A percentile compares a stretch with the other conserved stretches of the same genome.
Evolutionary conservation across 2,888 invertebrate genomes (phyloP).

Genomic region (Melipona beecheii): DNA sequence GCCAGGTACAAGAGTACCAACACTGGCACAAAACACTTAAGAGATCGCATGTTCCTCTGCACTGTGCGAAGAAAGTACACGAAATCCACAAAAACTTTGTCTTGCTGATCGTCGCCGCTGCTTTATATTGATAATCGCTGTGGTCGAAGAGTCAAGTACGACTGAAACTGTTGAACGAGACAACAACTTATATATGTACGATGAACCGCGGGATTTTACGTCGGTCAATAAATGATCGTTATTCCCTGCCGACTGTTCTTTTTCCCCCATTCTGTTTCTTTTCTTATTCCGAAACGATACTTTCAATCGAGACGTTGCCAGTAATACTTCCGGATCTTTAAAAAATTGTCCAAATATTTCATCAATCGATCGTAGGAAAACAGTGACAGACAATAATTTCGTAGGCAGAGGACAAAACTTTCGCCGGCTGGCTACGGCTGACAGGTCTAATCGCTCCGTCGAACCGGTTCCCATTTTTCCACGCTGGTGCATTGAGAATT

Average conservation of each 20-base stretch:
- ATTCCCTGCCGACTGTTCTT: neutral
- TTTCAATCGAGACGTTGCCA: neutral
- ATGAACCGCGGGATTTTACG: constrained; percentile 68
- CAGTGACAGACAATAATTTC: too few species aligned
- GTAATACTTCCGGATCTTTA: neutral
- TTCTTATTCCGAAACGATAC: too few species aligned
- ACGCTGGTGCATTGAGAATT: constrained; percentile 61
- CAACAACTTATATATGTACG: constrained; percentile 80
- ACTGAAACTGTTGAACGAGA: constrained; percentile 76
- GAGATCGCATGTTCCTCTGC: constrained; percentile 67
- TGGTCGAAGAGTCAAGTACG: constrained; percentile 74
- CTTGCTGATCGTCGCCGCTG: neutral
- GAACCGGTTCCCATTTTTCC: constrained; percentile 73
- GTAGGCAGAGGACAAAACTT: constrained; percentile 54
- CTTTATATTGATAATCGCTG: constrained; percentile 41
- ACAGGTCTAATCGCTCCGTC: constrained; percentile 73
- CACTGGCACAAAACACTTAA: constrained; percentile 76
- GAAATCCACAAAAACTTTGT: constrained; percentile 23
- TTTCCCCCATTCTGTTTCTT: neutral
- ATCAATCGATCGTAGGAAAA: too few species aligned
- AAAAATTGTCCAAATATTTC: neutral
- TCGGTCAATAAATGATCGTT: constrained; percentile 71
- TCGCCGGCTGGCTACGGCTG: constrained; percentile 12
- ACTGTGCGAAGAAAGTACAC: constrained; percentile 14
- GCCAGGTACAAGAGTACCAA: constrained; percentile 73